These are phyloP conservation scores for Nansenia antarctica DNA, from an alignment of 2,113 vertebrate species.

Conservation along the genomic window DNA sequence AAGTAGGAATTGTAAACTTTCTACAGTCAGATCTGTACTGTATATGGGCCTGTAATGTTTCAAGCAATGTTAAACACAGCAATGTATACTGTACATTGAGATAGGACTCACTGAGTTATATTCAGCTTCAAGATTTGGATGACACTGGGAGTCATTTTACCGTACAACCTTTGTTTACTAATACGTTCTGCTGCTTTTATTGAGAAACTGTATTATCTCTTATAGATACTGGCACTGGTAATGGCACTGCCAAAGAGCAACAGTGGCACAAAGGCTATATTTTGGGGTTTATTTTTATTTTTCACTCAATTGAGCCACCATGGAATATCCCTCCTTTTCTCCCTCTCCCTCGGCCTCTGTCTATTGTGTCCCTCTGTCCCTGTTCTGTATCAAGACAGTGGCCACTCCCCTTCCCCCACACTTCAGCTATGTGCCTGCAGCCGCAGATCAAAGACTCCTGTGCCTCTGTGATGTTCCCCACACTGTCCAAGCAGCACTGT, in stretches of 20 bases:
- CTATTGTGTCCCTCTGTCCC: neutral
- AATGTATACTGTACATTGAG: too few relatives aligned
- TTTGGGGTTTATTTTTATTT: slow-evolving; percentile 22
- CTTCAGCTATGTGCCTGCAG: neutral
- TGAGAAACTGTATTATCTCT: neutral
- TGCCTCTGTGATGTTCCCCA: neutral
- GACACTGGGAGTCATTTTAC: too few relatives aligned
- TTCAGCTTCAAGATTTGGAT: too few relatives aligned
- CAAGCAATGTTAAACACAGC: too few relatives aligned
- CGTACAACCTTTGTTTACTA: too few relatives aligned
- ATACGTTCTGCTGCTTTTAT: neutral
- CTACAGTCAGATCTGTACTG: too few relatives aligned
- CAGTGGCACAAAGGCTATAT: slow-evolving; percentile 44
- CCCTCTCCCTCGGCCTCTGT: neutral
- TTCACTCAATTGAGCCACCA: neutral
- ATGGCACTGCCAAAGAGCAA: slow-evolving; percentile 5
- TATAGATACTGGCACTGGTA: slow-evolving; percentile 12
- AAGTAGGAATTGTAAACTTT: too few relatives aligned
- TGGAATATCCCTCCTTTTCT: neutral
- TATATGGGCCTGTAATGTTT: too few relatives aligned
- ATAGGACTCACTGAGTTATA: too few relatives aligned
- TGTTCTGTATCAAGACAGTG: neutral
- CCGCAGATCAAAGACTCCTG: neutral
- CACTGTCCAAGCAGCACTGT: neutral
- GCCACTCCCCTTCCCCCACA: neutral